A percentile compares a stretch with the other conserved stretches of the same genome.
phyloP scores from a whole-genome alignment of 2,888 invertebrate species.

The Trichacis sp. region DNA sequence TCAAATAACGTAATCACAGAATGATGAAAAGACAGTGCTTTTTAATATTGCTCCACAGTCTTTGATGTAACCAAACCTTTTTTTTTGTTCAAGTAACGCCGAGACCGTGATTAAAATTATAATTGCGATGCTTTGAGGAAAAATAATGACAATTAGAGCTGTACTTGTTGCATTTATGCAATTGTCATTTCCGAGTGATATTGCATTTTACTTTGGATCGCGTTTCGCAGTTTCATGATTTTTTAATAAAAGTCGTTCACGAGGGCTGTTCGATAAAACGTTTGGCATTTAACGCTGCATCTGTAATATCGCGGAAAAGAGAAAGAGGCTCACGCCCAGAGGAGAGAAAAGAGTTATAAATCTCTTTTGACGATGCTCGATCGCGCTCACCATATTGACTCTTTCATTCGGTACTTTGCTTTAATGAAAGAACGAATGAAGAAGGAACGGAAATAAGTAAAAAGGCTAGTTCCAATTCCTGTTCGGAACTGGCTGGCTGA shows the following conservation, averaged over 20 bases:
- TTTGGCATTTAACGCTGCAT: not conserved
- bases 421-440: slow-evolving; percentile 31
- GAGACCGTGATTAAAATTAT: not conserved
- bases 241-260: not conserved
- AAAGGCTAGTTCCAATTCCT: slow-evolving; percentile 40
- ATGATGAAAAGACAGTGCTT: too few species aligned
- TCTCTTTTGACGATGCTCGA: slow-evolving; percentile 38
- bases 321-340: slow-evolving; percentile 26
- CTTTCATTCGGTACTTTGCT: slow-evolving; percentile 41
- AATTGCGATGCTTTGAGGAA: not conserved
- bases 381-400: slow-evolving; percentile 42
- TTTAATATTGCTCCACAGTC: too few species aligned
- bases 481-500: too few species aligned
- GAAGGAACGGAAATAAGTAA: slow-evolving; percentile 29
- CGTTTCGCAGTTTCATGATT: not conserved
- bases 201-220: not conserved
- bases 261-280: not conserved
- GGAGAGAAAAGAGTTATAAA: slow-evolving; percentile 46
- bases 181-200: too few species aligned
- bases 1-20: too few species aligned
- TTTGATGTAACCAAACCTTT: too few species aligned
- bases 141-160: too few species aligned
- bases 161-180: too few species aligned
- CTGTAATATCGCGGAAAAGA: slow-evolving; percentile 2
- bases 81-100: too few species aligned